A percentile compares a stretch with the other conserved stretches of the same genome.
Conservation (phyloP, 2,888 invertebrate species). For the Drosophila barbarae region DNA sequence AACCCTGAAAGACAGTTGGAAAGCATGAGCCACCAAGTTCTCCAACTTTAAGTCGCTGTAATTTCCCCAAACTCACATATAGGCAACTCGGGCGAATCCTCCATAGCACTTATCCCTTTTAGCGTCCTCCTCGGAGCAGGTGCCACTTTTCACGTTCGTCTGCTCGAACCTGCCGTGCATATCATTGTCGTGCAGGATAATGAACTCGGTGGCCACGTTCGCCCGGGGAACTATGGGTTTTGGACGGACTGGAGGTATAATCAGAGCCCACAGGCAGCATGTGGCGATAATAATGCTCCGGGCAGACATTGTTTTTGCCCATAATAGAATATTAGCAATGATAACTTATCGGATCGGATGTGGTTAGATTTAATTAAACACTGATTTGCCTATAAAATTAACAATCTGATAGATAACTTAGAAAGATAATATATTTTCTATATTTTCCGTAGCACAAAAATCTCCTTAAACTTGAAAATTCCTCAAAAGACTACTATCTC, state of each 20-base stretch:
- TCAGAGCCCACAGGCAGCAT: conserved; percentile 36
- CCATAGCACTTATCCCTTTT: conserved; percentile 88
- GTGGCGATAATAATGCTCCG: conserved; percentile 17
- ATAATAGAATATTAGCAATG: no score
- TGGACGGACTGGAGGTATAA: conserved; percentile 27
- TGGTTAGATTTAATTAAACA: no score
- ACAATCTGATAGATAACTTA: no score
- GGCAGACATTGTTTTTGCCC: conserved; percentile 12
- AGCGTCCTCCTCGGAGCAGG: conserved; percentile 82
- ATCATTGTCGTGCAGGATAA: conserved; percentile 94
- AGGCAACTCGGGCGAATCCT: conserved; percentile 89
- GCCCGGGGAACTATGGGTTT: conserved; percentile 53
- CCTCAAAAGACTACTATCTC: no score
- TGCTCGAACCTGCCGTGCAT: conserved; percentile 93
- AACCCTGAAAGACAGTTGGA: conserved; percentile 79
- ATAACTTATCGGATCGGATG: conserved; percentile 62
- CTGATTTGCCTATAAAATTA: no score
- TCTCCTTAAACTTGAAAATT: no score
- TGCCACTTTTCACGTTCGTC: conserved; percentile 86
- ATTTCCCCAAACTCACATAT: conserved; percentile 65
- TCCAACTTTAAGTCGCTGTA: no score
- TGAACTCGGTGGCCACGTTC: conserved; percentile 81
- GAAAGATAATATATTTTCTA: no score
- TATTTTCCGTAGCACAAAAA: no score
- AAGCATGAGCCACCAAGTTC: not conserved